These are phyloP conservation scores for Enhydra lutris DNA, from an alignment of 2,113 vertebrate genomes.

Conservation along the genomic window DNA sequence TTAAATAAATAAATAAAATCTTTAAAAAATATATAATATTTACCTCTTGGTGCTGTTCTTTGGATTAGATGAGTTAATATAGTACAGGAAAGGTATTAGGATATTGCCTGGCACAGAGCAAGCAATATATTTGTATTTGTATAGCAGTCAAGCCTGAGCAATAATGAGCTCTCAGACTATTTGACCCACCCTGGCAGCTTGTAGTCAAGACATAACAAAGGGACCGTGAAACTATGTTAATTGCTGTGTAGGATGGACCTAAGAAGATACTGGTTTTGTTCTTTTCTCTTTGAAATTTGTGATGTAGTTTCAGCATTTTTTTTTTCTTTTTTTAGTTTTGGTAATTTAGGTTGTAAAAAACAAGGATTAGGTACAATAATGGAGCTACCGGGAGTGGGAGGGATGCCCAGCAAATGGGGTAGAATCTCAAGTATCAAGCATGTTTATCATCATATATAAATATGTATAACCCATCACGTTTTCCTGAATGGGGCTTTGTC, in stretches of 20 bases:
- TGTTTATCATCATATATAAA: neutral
- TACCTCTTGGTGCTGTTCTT: neutral
- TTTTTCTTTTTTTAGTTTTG: neutral
- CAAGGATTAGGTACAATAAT: neutral
- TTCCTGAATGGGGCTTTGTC: neutral
- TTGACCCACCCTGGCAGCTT: neutral
- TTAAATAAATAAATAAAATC: neutral
- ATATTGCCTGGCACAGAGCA: neutral
- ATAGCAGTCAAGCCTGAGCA: neutral
- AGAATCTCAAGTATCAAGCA: neutral
- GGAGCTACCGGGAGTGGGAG: neutral
- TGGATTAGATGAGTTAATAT: neutral
- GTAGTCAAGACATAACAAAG: neutral
- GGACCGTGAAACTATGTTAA: neutral
- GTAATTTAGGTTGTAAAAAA: neutral
- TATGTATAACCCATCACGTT: fast-evolving
- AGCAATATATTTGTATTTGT: neutral
- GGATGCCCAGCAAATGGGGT: neutral
- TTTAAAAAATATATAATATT: neutral
- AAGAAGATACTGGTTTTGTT: neutral
- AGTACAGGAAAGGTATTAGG: neutral
- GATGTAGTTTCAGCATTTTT: neutral
- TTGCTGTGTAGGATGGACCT: neutral
- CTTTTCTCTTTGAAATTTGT: slow-evolving; percentile 1
- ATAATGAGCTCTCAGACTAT: neutral